Evolutionary conservation across 2,888 invertebrate species (phyloP).

Genomic region (Caenorhabditis macrosperma): DNA sequence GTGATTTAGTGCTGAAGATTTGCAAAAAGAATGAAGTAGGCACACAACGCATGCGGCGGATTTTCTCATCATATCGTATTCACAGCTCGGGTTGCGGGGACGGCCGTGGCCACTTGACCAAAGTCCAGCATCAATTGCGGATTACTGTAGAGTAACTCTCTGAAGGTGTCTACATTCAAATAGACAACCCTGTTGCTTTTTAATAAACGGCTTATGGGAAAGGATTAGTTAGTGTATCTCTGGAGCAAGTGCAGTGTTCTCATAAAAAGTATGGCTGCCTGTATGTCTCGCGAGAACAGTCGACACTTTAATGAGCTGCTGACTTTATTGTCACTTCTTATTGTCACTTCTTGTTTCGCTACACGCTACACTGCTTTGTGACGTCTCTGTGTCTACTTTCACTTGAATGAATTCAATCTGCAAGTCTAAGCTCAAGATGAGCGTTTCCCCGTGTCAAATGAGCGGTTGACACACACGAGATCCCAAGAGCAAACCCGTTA

Average conservation of each 20-base stretch:
- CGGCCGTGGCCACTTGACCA: slow-evolving; percentile 48
- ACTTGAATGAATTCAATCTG: too few relatives aligned
- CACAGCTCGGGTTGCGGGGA: slow-evolving; percentile 9
- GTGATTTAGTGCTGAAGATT: slow-evolving; percentile 8
- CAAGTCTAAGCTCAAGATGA: too few relatives aligned
- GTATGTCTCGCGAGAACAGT: too few relatives aligned
- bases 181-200: slow-evolving; percentile 3
- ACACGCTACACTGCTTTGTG: not conserved
- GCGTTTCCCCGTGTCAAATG: too few relatives aligned
- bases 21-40: slow-evolving; percentile 32
- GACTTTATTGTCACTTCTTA: too few relatives aligned
- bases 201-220: slow-evolving; percentile 46
- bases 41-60: slow-evolving; percentile 17
- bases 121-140: slow-evolving; percentile 9
- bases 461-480: too few relatives aligned
- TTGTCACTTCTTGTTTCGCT: too few relatives aligned
- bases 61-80: slow-evolving; percentile 54
- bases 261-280: too few relatives aligned
- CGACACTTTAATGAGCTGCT: too few relatives aligned
- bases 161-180: not conserved
- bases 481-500: too few relatives aligned
- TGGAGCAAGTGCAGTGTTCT: too few relatives aligned
- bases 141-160: slow-evolving; percentile 9
- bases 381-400: slow-evolving; percentile 1
- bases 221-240: too few relatives aligned